Base-by-base conservation (phyloP, 2,888 invertebrate genomes). In the Latrodectus hesperus region DNA sequence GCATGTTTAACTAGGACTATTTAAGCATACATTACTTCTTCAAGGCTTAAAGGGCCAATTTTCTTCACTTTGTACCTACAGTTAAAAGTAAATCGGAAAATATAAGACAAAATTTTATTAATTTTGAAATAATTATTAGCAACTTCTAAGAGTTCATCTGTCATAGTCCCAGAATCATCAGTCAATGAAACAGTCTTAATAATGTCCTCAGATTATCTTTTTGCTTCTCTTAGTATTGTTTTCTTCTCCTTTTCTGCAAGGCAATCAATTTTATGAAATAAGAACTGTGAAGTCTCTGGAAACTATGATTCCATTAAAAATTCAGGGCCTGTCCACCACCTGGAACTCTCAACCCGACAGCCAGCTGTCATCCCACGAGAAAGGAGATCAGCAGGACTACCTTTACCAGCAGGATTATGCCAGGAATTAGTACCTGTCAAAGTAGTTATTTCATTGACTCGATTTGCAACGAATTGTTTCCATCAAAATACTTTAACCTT, bases 381-480 rank as follows among this genome's bases (percentile, higher is more conserved):
- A 26, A 71, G 55, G 55, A 55, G 55, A 55, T 55, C 55, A 55
- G 55, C 55, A 14, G 55, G 55, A 1, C 14, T 55, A 22, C 22
- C 22, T 22, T 22, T 22, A 22, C 22, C 22, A 22, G 22, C 22
- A 22, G 1, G 22, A 22, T 77, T 22, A 52, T n/a, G 11, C 68
- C 77, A 77, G 16, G 68, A 6, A n/a, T 53, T 55, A 14, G 76
- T 14, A 49, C 65, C 49, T 14, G 49, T 26, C 64, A 76, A 16
- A 5, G 12, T 65, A 10, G 38, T 17, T 51, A 76, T 76, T 38
- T 76, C 65, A 6, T 16, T 16, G 9, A 76, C 76, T 10, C 65
- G 64, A 60, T 70, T 70, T 12, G 26, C 55, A 5, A 79, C 71
- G 9, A 79, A 78, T 3, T 26, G 51, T 22, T 68, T 77, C 76